Evolutionary conservation across 2,888 invertebrate genomes (phyloP), one percentile per base, ranked within the genome.

Genomic region (Agelastica alni): DNA sequence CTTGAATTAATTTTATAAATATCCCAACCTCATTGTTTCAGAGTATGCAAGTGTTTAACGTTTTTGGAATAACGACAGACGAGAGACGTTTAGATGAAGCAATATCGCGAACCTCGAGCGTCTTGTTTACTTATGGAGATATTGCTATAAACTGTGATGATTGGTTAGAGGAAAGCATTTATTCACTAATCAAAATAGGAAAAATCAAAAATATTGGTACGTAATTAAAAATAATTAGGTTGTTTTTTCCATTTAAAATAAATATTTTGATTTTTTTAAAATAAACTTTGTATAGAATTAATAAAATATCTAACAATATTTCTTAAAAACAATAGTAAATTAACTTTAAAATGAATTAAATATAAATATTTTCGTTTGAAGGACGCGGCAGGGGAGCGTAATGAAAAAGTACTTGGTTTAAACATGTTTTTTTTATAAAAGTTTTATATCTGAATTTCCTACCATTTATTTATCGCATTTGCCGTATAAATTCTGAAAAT

Each of bases 81-180:
- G 72, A 77, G 28, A 75, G 82, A 63, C 63, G 78, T 42, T 76
- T 77, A 56, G 86, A 87, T 65, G 87, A 88, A 73, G 75, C 76
- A 1, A 74, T 77, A 0, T 84, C 83, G 57, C 77, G 84, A 66
- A 81, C 83, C 1, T 75, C 80, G 0, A 83, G 83, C 31, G 79
- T 83, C 4, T 73, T 87, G 12, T 82, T 85, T 42, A 78, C 79
- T 20, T 79, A 83, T 56, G 76, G 79, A 10, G 76, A 80, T 7
- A 67, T 87, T 3, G 80, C 83, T 17, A 77, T 80, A 28, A 74
- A 78, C 2, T 83, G 79, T 62, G 78, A 78, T 26, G 73, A 76
- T 3, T 77, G 81, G 62, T 75, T 83, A 32, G 81, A 80, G 59
- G 78, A 77, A 61, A 79, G 83, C 34, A 67, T 88, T 2, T 77